Conservation (phyloP, 2,888 invertebrate genomes). For the Drosophila mulleri region DNA sequence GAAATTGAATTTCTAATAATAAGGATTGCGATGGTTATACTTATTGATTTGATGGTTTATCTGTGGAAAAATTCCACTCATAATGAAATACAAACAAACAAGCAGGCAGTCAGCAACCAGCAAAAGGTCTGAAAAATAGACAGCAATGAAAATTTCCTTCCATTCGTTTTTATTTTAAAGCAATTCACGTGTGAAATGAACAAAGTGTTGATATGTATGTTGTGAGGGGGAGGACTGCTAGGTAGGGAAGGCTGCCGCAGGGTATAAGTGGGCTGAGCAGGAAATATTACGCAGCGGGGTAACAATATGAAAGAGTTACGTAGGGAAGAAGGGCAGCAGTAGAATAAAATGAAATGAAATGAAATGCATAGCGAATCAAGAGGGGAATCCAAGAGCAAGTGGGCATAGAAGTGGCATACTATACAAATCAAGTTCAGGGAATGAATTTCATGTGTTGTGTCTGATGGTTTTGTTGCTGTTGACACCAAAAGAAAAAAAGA, state of each 20-base stretch:
- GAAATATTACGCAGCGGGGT: conserved; percentile 57
- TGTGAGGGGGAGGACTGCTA: conserved; percentile 16
- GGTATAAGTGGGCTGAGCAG: conserved; percentile 44
- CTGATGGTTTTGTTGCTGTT: conserved; percentile 18
- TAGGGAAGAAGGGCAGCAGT: conserved; percentile 35
- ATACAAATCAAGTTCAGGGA: conserved; percentile 70
- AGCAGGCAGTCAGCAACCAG: conserved; percentile 33
- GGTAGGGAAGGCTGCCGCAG: conserved; percentile 21
- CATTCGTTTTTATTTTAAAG: conserved; percentile 54
- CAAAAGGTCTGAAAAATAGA: conserved; percentile 57
- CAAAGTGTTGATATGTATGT: conserved; percentile 73
- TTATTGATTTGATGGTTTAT: conserved; percentile 21
- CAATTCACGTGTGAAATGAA: conserved; percentile 79
- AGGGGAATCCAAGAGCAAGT: conserved; percentile 10
- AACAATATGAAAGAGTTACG: conserved; percentile 54
- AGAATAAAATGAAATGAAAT: conserved; percentile 14
- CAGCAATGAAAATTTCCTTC: conserved; percentile 50
- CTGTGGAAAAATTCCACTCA: conserved; percentile 59
- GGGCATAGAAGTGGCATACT: conserved; percentile 22
- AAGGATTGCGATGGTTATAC: conserved; percentile 6
- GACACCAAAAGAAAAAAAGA: neutral
- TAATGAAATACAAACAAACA: conserved; percentile 66
- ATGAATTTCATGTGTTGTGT: conserved; percentile 46
- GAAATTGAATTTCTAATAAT: conserved; percentile 11
- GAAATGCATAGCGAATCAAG: conserved; percentile 17